Evolutionary conservation across 2,888 invertebrate genomes (phyloP), one percentile per base, ranked within the genome.

Genomic region (Drosophila rellima): DNA sequence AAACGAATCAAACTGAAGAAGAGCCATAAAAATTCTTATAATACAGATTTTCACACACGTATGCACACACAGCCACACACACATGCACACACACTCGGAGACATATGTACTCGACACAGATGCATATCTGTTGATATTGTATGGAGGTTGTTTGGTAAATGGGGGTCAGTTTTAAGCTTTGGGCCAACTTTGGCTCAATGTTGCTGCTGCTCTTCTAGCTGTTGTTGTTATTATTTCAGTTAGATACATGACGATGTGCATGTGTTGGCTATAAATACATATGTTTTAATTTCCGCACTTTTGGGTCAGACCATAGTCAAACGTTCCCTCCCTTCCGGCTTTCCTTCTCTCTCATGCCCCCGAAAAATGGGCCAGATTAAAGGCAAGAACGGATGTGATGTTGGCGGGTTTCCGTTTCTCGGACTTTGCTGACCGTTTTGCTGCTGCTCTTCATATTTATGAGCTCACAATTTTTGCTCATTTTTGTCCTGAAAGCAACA

Each of bases 271-370:
- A 88, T 88, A 85, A 85, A 85, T 88, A 85, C 85, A 88, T 88
- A 86, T 85, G 85, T 86, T 88, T 85, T 85, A 85, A 85, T 85
- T 85, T 85, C 88, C 85, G 88, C 88, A 82, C 79, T 88, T 88
- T 85, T 85, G 88, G 88, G 86, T 88, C 81, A 81, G 87, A 65
- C 62, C 82, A 56, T 65, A 78, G 54, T 44, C 69, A 65, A 55
- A 64, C 67, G 29, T 50, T n/a, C 18, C 7, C 26, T 26, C 26
- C 7, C 26, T 26, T 26, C n/a, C 40, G 1, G 8, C 17, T 4
- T 18, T n/a, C 8, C 40, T 18, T 5, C 29, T n/a, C 17, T 0
- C 11, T 37, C 20, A 8, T n/a, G 13, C n/a, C 5, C 23, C 37
- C 15, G 3, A 40, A 70, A 78, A 76, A 68, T 67, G 54, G 66